Base-by-base conservation (phyloP, 2,113 vertebrate genomes). In the Platysteira castanea region DNA sequence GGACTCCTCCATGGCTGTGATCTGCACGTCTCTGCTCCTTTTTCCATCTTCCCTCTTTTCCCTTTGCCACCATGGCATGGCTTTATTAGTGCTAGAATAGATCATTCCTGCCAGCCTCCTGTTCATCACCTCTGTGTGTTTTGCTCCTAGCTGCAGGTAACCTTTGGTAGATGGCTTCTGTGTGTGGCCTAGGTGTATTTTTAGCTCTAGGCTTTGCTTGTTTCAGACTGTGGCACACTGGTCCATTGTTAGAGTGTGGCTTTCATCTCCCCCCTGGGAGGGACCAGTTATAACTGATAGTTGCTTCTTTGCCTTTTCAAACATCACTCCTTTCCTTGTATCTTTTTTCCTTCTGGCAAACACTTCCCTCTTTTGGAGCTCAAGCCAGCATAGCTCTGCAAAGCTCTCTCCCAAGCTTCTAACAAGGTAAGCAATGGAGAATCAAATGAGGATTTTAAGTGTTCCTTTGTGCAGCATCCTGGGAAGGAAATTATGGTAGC, bases 301-400 rank as follows among this genome's bases (percentile, higher is more conserved):
- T 92, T 93, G 75, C 94, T 90, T 89, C 90, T 95, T 95, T 96
- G 87, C 93, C 80, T 97, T 94, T 97, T 95, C 94, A 93, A 95
- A 97, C 87, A 91, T 96, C 91, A 94, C 89, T 96, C 89, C 94
- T 95, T 91, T 97, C 96, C 96, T 97, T 96, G 74, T 96, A 93
- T 95, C 89, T 96, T 80, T 96, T 96, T 93, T 94, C 91, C 88
- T 94, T 95, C 96, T 96, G 96, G 93, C 94, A 96, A 92, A 96
- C 93, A 96, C 89, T 88, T 97, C 85, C 94, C 83, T 95, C 86
- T 93, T 96, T 95, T 61, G 96, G 96, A 97, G 96, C 86, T 93
- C 96, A 93, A 97, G 96, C 90, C 95, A 96, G 73, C 95, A 93
- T 94, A 97, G 96, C 88, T 96, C 95, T 97, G 90, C 96, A 96